Conservation (phyloP, 2,888 invertebrate species). For the Drosophila ezoana region DNA sequence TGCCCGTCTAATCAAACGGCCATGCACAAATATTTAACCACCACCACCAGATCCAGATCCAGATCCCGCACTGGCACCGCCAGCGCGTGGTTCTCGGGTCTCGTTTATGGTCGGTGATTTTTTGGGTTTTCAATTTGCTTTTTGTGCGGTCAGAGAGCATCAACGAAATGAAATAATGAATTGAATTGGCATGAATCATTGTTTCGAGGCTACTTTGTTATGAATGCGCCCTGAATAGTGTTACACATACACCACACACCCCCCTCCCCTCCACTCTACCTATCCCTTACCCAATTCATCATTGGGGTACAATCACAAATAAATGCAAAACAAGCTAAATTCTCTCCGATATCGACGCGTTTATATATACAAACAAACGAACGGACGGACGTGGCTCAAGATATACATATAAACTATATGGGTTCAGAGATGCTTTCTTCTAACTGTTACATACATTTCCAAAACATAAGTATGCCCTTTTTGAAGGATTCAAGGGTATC, state of each 20-base stretch:
- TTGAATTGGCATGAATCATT: constrained; percentile 31
- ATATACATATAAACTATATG: too few relatives aligned
- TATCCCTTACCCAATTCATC: neutral
- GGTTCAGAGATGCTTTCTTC: too few relatives aligned
- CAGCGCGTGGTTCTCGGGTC: constrained; percentile 8
- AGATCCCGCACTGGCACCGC: neutral
- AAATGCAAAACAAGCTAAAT: too few relatives aligned
- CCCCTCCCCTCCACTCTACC: neutral
- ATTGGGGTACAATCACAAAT: neutral
- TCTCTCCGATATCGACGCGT: too few relatives aligned
- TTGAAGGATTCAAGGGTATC: too few relatives aligned
- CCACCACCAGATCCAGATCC: constrained; percentile 1
- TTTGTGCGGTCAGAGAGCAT: constrained; percentile 36
- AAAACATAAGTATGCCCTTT: too few relatives aligned
- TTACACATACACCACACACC: neutral
- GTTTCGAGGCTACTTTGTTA: constrained; percentile 10
- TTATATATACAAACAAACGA: too few relatives aligned
- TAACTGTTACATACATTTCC: too few relatives aligned
- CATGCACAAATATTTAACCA: constrained; percentile 24
- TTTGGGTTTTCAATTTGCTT: constrained; percentile 32
- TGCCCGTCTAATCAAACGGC: constrained; percentile 35
- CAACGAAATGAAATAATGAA: constrained; percentile 28
- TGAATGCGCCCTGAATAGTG: neutral
- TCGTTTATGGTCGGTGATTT: constrained; percentile 37
- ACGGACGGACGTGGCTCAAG: too few relatives aligned